Evolutionary conservation across 2,888 invertebrate genomes (phyloP).

Genomic region (Platynereis dumerilii): DNA sequence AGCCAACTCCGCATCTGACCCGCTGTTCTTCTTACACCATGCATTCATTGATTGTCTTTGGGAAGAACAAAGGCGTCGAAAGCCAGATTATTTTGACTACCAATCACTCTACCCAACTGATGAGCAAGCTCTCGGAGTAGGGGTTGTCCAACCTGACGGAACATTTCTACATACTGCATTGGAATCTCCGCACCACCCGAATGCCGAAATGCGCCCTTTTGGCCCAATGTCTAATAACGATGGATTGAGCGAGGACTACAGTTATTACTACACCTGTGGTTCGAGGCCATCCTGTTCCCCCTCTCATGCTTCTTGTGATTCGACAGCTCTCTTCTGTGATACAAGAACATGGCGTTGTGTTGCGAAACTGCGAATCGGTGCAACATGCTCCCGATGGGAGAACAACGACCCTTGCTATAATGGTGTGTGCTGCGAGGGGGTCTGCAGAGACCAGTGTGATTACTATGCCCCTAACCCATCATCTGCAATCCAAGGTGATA

Average conservation of each 20-base stretch:
- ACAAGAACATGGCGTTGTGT: background rate
- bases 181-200: background rate
- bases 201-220: conserved; percentile 23
- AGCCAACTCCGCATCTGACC: conserved; percentile 57
- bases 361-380: background rate
- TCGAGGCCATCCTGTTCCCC: background rate
- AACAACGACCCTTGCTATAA: conserved; percentile 1
- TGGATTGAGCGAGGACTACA: conserved; percentile 27
- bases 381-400: background rate
- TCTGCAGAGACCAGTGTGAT: background rate
- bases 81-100: background rate
- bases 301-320: background rate
- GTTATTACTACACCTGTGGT: conserved; percentile 23
- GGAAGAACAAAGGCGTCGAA: conserved; percentile 43
- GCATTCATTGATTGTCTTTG: conserved; percentile 59
- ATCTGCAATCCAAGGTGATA: no score
- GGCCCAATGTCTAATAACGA: conserved; percentile 4
- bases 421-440: background rate
- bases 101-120: conserved; percentile 1
- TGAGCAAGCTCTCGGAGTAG: background rate
- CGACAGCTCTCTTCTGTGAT: conserved; percentile 6
- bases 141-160: background rate
- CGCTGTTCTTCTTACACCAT: conserved; percentile 59
- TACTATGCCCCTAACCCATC: background rate
- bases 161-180: background rate